Base-by-base conservation (phyloP, 2,888 invertebrate genomes). In the Cotesia congregata region DNA sequence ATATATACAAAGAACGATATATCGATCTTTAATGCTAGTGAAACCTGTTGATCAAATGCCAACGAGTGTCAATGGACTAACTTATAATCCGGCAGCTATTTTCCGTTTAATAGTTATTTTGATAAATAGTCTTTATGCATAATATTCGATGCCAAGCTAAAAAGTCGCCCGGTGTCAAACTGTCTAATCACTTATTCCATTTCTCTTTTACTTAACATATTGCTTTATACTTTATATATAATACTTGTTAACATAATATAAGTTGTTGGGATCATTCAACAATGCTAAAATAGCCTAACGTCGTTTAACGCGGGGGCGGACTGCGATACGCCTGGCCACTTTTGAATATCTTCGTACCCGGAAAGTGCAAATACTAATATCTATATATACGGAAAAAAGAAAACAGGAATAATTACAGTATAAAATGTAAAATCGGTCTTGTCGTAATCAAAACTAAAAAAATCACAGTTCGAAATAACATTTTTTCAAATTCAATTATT, bases 251-350 rank as follows among this genome's bases (percentile, higher is more conserved):
- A 50, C 50, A 50, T 50, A 50, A 50, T 50, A 50, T 50, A 50
- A 50, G 50, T 17, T 68, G 41, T 41, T 41, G 40, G 41, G 68
- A 68, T 41, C 41, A 68, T 41, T 41, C 68, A 7, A 60, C 6
- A 38, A 70, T 60, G 78, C 82, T 59, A 82, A 83, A 83, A 83
- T 83, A 83, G 82, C 80, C 68, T 75, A 82, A 77, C 82, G 80
- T 81, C 82, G 81, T 77, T 60, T 77, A 81, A 80, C 72, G 82
- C 81, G 82, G 81, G 83, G 83, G 83, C 82, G 82, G 78, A 74
- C 64, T 39, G 30, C 72, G 80, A 81, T 78, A 79, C 78, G 74
- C 80, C 79, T 77, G 76, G 80, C 79, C 76, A 80, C 77, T 79
- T 78, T 78, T 79, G 77, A 76, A 79, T 77, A 67, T 61, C 71